A percentile compares a stretch with the other conserved stretches of the same genome.
These are phyloP conservation scores for Drosophila cardini DNA, from an alignment of 1,140 invertebrate species.

Conservation along the genomic window DNA sequence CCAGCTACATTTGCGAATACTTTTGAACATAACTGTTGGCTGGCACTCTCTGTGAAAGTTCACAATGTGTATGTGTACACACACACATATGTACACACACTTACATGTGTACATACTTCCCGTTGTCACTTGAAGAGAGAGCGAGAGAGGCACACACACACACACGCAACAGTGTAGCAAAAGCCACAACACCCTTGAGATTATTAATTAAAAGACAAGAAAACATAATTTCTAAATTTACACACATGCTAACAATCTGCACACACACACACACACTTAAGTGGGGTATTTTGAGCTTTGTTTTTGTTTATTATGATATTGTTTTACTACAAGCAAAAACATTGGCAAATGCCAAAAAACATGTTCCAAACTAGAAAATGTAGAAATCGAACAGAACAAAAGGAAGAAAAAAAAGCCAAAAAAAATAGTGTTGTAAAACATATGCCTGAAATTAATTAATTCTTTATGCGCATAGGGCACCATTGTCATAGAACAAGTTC, in stretches of 20 bases:
- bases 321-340: slow-evolving; percentile 17
- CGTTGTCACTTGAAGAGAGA: neutral
- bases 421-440: neutral
- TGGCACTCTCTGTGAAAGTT: too few species aligned
- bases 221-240: slow-evolving; percentile 80
- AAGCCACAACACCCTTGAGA: slow-evolving; percentile 65
- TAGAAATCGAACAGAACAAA: slow-evolving; percentile 1
- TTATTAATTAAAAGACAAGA: slow-evolving; percentile 83
- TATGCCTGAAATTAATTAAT: neutral
- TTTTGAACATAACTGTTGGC: too few species aligned
- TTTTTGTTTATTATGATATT: slow-evolving; percentile 19
- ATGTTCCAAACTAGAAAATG: neutral
- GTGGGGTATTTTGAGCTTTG: neutral
- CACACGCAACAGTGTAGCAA: slow-evolving; percentile 4
- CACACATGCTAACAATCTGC: slow-evolving; percentile 38
- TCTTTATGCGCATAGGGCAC: neutral
- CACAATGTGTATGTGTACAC: neutral
- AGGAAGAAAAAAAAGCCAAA: too few species aligned
- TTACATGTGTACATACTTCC: neutral
- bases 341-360: neutral
- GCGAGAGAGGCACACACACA: slow-evolving; percentile 2
- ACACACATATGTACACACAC: neutral
- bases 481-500: neutral
- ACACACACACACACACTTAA: slow-evolving; percentile 26
- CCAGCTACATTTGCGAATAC: too few species aligned